Conservation (phyloP, 2,797 vertebrate genomes). For the Oophaga sylvatica region DNA sequence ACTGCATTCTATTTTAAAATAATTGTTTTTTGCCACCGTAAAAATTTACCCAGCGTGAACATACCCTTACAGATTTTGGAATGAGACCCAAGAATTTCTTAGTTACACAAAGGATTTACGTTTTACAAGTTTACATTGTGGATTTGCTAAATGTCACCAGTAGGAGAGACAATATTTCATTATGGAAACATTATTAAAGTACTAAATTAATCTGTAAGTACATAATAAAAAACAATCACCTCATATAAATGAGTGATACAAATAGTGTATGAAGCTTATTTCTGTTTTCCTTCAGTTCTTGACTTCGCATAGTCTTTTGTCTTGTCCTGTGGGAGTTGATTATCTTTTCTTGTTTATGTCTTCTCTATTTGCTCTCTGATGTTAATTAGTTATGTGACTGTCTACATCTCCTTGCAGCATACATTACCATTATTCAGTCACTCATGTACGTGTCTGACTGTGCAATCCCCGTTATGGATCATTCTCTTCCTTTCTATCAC, state of each 20-base stretch:
- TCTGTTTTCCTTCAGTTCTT: neutral
- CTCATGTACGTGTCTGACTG: neutral
- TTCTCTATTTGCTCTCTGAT: slow-evolving; percentile 4
- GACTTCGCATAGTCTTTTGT: neutral
- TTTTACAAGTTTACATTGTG: neutral
- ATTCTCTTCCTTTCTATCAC: neutral
- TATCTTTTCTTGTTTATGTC: slow-evolving; percentile 21
- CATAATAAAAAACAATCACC: neutral
- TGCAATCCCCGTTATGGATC: neutral
- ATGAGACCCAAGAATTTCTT: neutral
- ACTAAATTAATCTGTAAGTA: slow-evolving; percentile 18
- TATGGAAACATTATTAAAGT: slow-evolving; percentile 5
- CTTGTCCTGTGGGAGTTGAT: slow-evolving; percentile 15
- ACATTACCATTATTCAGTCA: slow-evolving; percentile 16
- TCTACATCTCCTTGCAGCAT: slow-evolving; percentile 21
- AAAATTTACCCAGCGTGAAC: too few species aligned
- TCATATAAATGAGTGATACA: slow-evolving; percentile 7
- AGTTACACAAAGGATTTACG: neutral
- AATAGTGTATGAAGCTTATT: neutral
- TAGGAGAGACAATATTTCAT: neutral
- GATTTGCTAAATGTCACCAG: neutral
- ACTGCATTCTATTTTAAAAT: too few species aligned
- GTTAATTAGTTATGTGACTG: slow-evolving; percentile 40
- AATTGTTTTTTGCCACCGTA: too few species aligned
- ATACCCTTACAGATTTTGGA: too few species aligned